These are phyloP conservation scores for Rhagium mordax DNA, from an alignment of 2,888 invertebrate species.

Conservation along the genomic window DNA sequence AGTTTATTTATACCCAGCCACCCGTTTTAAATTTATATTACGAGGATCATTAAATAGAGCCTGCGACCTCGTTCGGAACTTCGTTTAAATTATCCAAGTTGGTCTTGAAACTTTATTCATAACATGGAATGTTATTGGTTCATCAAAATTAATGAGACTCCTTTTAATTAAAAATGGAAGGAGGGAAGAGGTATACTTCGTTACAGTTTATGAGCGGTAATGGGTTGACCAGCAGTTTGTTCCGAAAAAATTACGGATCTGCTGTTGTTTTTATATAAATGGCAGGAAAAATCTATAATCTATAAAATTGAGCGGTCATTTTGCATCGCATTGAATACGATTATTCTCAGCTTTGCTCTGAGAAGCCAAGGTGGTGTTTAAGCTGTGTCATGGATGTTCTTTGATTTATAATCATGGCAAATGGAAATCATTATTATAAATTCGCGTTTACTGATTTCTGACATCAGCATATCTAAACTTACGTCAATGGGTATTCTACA, in stretches of 20 bases:
- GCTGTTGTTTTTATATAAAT: neutral
- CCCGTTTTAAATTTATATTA: slow-evolving; percentile 31
- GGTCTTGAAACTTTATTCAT: slow-evolving; percentile 23
- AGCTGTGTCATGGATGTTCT: too few relatives aligned
- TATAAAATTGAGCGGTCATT: neutral
- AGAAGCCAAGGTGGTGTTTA: too few relatives aligned
- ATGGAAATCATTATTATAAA: too few relatives aligned
- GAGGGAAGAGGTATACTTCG: neutral
- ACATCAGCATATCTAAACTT: too few relatives aligned
- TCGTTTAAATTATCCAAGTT: slow-evolving; percentile 19
- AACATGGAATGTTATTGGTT: slow-evolving; percentile 21
- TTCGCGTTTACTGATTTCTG: too few relatives aligned
- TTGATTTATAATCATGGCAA: too few relatives aligned
- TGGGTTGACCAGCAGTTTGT: neutral
- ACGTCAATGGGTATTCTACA: too few relatives aligned
- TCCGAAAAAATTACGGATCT: neutral
- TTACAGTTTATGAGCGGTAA: slow-evolving; percentile 6
- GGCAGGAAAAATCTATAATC: neutral
- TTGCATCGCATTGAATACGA: too few relatives aligned
- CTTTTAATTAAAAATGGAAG: slow-evolving; percentile 13
- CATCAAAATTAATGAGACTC: slow-evolving; percentile 20
- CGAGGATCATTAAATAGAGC: slow-evolving; percentile 13
- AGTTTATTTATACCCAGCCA: slow-evolving; percentile 24
- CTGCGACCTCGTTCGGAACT: slow-evolving; percentile 16
- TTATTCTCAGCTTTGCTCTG: too few relatives aligned